These are phyloP conservation scores for Magallana nippona DNA, from an alignment of 2,888 invertebrate genomes.

Conservation along the genomic window DNA sequence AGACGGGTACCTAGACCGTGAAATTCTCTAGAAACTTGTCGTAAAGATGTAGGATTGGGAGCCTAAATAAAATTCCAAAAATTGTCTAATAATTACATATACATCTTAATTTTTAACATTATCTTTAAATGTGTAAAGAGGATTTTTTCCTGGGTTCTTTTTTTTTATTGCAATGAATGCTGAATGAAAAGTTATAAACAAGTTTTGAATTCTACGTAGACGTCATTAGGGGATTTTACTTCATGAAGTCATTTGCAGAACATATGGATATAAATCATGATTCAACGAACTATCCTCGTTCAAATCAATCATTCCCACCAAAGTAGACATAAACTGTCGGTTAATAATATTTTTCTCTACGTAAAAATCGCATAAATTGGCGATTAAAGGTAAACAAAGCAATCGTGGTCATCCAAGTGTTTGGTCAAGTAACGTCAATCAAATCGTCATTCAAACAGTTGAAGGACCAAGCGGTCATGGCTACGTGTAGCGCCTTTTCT, in stretches of 20 bases:
- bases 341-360: conserved; percentile 16
- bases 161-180: not conserved
- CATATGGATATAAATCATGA: not conserved
- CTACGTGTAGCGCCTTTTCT: conserved; percentile 9
- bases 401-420: conserved; percentile 35
- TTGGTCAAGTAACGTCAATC: conserved; percentile 22
- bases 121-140: not conserved
- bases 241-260: not conserved
- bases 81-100: not conserved
- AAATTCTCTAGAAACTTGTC: not conserved
- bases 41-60: not conserved
- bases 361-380: conserved; percentile 18
- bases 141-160: no score
- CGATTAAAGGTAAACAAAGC: conserved; percentile 28
- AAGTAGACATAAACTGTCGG: not conserved
- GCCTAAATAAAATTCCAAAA: not conserved
- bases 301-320: conserved; percentile 2
- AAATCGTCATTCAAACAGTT: conserved; percentile 30
- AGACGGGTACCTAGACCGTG: conserved; percentile 15
- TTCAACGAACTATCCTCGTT: not conserved
- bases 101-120: conserved; percentile 23
- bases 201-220: not conserved
- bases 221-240: not conserved
- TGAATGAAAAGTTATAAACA: not conserved
- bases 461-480: conserved; percentile 33